Evolutionary conservation across 2,113 vertebrate genomes (phyloP), one percentile per base, ranked within the genome.

Genomic region (Strix aluco): DNA sequence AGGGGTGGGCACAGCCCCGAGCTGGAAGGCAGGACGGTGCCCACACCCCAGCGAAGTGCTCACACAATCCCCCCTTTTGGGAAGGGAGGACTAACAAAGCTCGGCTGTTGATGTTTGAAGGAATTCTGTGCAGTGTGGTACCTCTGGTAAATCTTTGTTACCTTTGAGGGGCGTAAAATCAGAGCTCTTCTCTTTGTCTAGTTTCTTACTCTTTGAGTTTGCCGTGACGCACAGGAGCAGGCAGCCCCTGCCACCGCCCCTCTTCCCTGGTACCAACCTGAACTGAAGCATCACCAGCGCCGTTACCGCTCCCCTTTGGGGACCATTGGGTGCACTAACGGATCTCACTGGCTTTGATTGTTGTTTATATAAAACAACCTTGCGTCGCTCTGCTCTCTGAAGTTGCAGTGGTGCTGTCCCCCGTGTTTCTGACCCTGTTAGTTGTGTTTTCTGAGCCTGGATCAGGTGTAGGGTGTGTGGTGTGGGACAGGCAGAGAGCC

Each of bases 321-420:
- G 59, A 51, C 30, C 12, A 0, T 2, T 54, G n/a, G 1, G 12
- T 4, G 13, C 40, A 0, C 63, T 3, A 0, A 3, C 29, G 8
- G 8, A 5, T 5, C 22, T 9, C 26, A 0, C 1, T 17, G 62
- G n/a, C 26, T 58, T 18, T 9, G 59, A 0, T 0, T 6, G 29
- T 7, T 20, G 1, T 3, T 62, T 17, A 2, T 22, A 4, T 4
- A 3, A 7, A 54, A 8, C 6, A 3, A 1, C 1, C 23, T 3
- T 2, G 47, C 12, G 0, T 5, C 16, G 59, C 44, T 81, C 10
- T 58, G 46, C 25, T 79, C 46, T 17, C 59, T 38, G 3, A 4
- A 49, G 51, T 5, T 14, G 52, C 51, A 1, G 4, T 2, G 27
- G 32, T 16, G 1, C 26, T 10, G 11, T 20, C 18, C 42, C 16